phyloP scores from a whole-genome alignment of 2,888 invertebrate species.

The Pristionchus fissidentatus region DNA sequence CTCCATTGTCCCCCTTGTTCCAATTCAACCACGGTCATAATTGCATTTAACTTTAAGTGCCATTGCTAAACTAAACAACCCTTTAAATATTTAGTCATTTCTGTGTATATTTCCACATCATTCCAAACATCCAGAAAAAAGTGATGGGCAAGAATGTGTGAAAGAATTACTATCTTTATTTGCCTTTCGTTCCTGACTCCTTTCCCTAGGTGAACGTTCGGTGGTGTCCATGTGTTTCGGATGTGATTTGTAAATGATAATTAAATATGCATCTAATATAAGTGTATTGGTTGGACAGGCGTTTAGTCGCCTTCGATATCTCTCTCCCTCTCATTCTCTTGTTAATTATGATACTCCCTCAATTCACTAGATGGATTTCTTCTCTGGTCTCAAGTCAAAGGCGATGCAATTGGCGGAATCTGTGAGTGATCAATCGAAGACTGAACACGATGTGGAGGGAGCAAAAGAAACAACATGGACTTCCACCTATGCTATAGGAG shows the following conservation, averaged over 20 bases:
- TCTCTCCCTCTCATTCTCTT: conserved; percentile 18
- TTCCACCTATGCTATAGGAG: too few species aligned
- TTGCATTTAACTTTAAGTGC: background rate
- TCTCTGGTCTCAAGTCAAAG: background rate
- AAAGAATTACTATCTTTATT: background rate
- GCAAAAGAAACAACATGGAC: background rate
- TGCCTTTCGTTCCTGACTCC: too few species aligned
- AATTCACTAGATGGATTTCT: background rate
- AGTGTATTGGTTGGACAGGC: too few species aligned
- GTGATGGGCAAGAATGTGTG: background rate
- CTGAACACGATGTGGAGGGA: background rate
- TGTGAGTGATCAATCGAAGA: background rate
- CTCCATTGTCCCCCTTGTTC: background rate
- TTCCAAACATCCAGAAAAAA: background rate
- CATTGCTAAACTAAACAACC: background rate
- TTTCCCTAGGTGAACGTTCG: too few species aligned
- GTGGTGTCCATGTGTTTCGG: too few species aligned
- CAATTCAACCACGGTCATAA: background rate
- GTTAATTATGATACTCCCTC: too few species aligned
- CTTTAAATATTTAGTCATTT: too few species aligned
- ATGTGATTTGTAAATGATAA: too few species aligned
- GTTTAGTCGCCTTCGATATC: too few species aligned
- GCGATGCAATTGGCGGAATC: background rate
- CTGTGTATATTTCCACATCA: background rate
- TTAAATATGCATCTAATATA: too few species aligned